Evolutionary conservation across 2,797 vertebrate species (phyloP).

Genomic region (Cyprinella venusta): DNA sequence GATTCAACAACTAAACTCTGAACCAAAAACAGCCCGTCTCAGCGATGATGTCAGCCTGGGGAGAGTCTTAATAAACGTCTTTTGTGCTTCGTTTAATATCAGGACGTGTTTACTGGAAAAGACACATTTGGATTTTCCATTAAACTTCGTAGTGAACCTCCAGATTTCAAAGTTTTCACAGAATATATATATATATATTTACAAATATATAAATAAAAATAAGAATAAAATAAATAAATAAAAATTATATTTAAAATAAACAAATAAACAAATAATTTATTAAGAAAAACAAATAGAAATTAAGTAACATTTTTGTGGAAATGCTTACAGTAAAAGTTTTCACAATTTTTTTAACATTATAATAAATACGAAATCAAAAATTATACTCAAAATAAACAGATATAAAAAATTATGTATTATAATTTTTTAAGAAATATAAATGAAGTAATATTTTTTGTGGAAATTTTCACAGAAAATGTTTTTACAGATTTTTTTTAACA

Average conservation of each 20-base stretch:
- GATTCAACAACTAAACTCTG: background rate
- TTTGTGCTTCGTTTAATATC: background rate
- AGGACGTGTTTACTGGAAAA: background rate
- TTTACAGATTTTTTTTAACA: too few species aligned
- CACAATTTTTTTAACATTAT: background rate
- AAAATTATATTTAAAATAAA: background rate
- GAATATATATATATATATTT: background rate
- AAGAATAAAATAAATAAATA: background rate
- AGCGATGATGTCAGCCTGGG: background rate
- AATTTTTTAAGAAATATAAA: too few species aligned
- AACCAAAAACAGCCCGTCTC: background rate
- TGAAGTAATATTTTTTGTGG: too few species aligned
- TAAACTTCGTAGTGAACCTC: background rate
- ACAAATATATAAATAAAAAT: background rate
- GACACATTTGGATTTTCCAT: background rate
- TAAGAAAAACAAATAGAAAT: too few species aligned
- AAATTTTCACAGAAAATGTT: too few species aligned
- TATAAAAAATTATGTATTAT: background rate
- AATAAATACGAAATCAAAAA: background rate
- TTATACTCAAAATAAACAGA: background rate
- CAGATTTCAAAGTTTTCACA: too few species aligned
- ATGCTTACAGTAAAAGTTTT: too few species aligned
- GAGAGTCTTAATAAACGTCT: background rate
- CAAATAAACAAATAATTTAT: background rate
- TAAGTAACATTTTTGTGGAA: too few species aligned